phyloP scores from a whole-genome alignment of 2,888 invertebrate genomes.

The Hemaris fuciformis region DNA sequence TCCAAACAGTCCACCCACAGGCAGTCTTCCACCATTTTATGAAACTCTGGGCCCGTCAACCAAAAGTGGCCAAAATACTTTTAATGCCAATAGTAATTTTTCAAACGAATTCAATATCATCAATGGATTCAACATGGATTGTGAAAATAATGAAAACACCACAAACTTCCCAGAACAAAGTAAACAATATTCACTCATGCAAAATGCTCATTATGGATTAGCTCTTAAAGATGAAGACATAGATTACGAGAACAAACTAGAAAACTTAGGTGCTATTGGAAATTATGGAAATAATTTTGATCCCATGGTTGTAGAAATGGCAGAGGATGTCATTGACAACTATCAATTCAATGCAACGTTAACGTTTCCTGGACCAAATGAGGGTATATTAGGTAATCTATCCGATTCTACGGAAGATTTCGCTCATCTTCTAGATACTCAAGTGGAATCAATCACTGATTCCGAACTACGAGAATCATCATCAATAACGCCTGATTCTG shows the following conservation, averaged over 20 bases:
- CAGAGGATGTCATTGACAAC: slow-evolving; percentile 89
- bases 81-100: slow-evolving; percentile 85
- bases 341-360: slow-evolving; percentile 91
- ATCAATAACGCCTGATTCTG: slow-evolving; percentile 86
- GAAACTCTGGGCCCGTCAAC: slow-evolving; percentile 85
- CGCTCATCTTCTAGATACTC: slow-evolving; percentile 87
- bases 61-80: slow-evolving; percentile 89
- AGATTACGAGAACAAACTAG: slow-evolving; percentile 89
- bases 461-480: slow-evolving; percentile 86
- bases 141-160: slow-evolving; percentile 85
- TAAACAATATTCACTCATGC: slow-evolving; percentile 89
- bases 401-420: slow-evolving; percentile 91
- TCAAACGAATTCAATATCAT: slow-evolving; percentile 86
- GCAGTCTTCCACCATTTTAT: slow-evolving; percentile 93
- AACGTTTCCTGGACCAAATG: slow-evolving; percentile 89
- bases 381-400: slow-evolving; percentile 88
- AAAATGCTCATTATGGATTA: slow-evolving; percentile 91
- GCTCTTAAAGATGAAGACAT: slow-evolving; percentile 91
- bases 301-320: slow-evolving; percentile 92
- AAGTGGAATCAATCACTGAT: slow-evolving; percentile 85
- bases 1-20: slow-evolving; percentile 93
- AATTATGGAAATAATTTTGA: slow-evolving; percentile 85
- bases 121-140: slow-evolving; percentile 88
- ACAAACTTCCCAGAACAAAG: slow-evolving; percentile 77
- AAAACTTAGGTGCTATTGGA: slow-evolving; percentile 84